Base-by-base conservation (phyloP, 2,888 invertebrate genomes). In the Seira ritae region DNA sequence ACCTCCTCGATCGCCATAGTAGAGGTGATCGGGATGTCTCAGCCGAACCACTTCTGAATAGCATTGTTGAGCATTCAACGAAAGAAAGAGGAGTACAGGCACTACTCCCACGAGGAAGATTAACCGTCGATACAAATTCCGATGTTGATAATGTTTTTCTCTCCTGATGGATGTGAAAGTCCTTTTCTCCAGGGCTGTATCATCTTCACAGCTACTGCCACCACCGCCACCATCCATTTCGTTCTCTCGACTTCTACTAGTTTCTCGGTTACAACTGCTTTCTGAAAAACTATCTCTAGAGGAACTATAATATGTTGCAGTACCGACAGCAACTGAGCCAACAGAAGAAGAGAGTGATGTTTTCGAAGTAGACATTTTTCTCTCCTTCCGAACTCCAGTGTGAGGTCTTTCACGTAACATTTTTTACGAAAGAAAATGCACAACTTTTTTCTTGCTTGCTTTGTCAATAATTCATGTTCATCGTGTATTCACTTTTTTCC, bases 1-100 rank as follows among this genome's bases (percentile, higher is more conserved):
- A 22, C 68, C 74, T 6, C 81, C 82, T 65, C 82, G 65, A 46
- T 82, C 82, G 1, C 82, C 77, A 17, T 82, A 82, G 22, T 72
- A 82, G 1, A 82, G 82, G 62, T 82, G 82, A 60, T 82, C 82
- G 8, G 82, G 82, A 62, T 82, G 82, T 72, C 82, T 82, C 72
- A 82, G 42, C 22, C 82, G 76, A 37, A 82, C 72, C 50, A 82
- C 82, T 71, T 82, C 82, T 8, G 82, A 76, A 71, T 71, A 72
- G 72, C 76, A 82, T 62, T 72, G 71, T 82, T 82, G 82, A 82
- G 82, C 82, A 73, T 50, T 72, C 70, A 76, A 55, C 22, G 77
- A 78, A 69, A 78, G 69, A 68, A 76, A 55, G 20, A 82, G 22
- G 68, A 82, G 76, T 60, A 82, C 19, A 31, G 66, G 46, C 31